Percentiles rank a stretch among this genome's conserved stretches.
Evolutionary conservation across 2,113 vertebrate species (phyloP).

Genomic region (Tiliqua scincoides): DNA sequence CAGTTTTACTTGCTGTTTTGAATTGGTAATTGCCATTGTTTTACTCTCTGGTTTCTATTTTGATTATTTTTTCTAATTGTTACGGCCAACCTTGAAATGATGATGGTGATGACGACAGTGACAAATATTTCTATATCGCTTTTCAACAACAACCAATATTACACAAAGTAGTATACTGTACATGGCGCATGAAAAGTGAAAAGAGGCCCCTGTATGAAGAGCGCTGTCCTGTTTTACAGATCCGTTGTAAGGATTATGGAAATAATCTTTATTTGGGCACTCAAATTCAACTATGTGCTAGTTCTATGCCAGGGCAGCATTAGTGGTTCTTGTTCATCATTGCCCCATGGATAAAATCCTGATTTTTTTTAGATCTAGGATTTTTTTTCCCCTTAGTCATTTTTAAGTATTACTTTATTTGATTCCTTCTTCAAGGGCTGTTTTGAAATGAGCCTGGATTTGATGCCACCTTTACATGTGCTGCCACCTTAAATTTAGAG

Average conservation of each 20-base stretch:
- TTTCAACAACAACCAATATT: too few species aligned
- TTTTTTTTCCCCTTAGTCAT: conserved; percentile 22
- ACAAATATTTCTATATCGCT: too few species aligned
- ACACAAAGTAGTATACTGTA: too few species aligned
- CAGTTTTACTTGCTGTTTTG: too few species aligned
- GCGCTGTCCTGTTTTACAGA: not conserved
- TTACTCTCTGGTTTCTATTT: too few species aligned
- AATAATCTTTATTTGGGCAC: not conserved
- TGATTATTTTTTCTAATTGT: too few species aligned
- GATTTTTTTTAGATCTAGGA: not conserved
- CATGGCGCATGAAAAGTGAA: too few species aligned
- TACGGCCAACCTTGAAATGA: too few species aligned
- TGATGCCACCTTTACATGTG: not conserved
- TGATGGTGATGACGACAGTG: too few species aligned
- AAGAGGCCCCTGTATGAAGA: not conserved
- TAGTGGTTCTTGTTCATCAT: not conserved
- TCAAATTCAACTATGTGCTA: not conserved
- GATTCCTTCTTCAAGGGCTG: not conserved
- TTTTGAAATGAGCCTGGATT: not conserved
- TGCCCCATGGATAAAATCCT: not conserved
- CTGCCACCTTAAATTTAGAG: conserved; percentile 22
- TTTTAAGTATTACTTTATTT: conserved; percentile 26
- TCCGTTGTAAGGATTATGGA: not conserved
- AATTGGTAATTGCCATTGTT: too few species aligned
- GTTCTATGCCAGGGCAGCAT: not conserved